Evolutionary conservation across 2,113 vertebrate species (phyloP).

Genomic region (Elephas maximus): DNA sequence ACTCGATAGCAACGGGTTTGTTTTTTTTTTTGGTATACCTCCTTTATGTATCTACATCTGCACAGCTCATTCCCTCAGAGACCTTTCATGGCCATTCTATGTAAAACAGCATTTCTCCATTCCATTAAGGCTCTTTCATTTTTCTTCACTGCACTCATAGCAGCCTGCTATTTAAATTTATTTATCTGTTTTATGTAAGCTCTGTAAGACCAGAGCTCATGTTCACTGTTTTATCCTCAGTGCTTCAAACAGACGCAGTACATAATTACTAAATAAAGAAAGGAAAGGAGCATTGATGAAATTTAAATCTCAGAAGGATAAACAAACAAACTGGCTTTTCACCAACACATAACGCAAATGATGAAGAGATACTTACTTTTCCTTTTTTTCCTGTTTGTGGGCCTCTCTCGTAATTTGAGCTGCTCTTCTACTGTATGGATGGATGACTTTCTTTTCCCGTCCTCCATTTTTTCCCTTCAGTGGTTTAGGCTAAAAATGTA

Average conservation of each 20-base stretch:
- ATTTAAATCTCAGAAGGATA: background rate
- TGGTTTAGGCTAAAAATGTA: constrained; percentile 93
- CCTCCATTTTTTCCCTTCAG: constrained; percentile 88
- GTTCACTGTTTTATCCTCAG: background rate
- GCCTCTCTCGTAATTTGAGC: constrained; percentile 93
- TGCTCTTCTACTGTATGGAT: constrained; percentile 98
- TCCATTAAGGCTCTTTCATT: background rate
- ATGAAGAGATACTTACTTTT: constrained; percentile 88
- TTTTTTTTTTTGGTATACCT: no score
- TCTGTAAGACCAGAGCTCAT: background rate
- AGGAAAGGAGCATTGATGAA: background rate
- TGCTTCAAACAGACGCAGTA: background rate
- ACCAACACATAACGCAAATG: background rate
- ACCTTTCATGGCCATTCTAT: background rate
- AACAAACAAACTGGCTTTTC: background rate
- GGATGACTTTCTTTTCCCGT: constrained; percentile 93
- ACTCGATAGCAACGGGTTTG: no score
- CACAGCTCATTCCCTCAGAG: background rate
- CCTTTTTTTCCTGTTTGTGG: constrained; percentile 93
- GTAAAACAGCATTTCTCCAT: background rate
- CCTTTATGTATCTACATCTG: background rate
- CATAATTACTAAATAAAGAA: background rate
- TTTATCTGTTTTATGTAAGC: background rate
- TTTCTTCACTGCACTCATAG: background rate
- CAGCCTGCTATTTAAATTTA: background rate